Conservation (phyloP, 2,113 vertebrate genomes). For the Budorcas taxicolor region DNA sequence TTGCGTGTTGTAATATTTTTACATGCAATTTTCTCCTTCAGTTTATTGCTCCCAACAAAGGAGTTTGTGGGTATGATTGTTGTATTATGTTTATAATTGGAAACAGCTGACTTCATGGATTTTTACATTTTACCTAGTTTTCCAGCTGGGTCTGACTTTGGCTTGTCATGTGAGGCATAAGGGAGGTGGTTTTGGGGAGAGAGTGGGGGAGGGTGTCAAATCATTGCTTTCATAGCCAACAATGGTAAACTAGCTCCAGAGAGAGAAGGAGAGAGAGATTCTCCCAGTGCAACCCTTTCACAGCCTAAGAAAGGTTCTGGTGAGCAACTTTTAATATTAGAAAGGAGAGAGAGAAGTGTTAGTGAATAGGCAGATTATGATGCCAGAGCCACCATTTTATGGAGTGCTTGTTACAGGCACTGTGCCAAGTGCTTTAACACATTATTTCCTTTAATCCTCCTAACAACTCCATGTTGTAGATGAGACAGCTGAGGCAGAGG, state of each 20-base stretch:
- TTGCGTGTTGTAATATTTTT: slow-evolving; percentile 50
- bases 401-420: background rate
- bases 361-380: background rate
- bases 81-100: slow-evolving; percentile 60
- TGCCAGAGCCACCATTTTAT: background rate
- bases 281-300: background rate
- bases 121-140: slow-evolving; percentile 64
- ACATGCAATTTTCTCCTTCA: slow-evolving; percentile 63
- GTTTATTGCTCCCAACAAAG: slow-evolving; percentile 57
- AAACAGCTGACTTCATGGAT: slow-evolving; percentile 57
- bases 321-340: background rate
- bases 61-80: slow-evolving; percentile 51
- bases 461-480: background rate
- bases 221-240: background rate
- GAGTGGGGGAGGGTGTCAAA: background rate
- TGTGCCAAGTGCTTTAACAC: background rate
- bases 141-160: slow-evolving; percentile 57
- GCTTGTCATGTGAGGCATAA: slow-evolving; percentile 33
- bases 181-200: background rate
- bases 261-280: background rate
- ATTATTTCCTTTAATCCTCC: background rate
- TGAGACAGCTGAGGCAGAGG: background rate
- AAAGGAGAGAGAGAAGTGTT: background rate
- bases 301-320: background rate
- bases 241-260: background rate